Percentiles rank a stretch among this genome's conserved stretches.
Evolutionary conservation across 2,797 vertebrate genomes (phyloP).

Genomic region (Clarias platycephalus): DNA sequence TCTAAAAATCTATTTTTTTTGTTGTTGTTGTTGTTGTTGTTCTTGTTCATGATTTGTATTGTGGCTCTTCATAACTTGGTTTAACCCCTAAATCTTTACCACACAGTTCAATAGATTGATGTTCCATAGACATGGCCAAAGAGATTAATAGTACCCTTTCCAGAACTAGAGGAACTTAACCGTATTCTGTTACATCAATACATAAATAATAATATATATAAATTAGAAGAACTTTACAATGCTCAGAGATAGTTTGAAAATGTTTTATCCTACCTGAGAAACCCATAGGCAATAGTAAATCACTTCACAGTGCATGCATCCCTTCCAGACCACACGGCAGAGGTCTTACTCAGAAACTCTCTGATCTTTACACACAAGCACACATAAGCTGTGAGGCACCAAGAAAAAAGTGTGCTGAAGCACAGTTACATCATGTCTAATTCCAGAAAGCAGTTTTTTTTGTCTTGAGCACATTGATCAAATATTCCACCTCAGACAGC

Average conservation of each 20-base stretch:
- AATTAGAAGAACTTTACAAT: neutral
- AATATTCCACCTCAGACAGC: conserved; percentile 8
- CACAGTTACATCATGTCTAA: conserved; percentile 35
- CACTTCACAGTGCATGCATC: conserved; percentile 4
- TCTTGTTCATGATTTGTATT: neutral
- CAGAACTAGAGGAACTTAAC: neutral
- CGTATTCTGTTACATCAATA: neutral
- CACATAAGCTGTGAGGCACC: conserved; percentile 12
- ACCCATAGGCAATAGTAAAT: conserved; percentile 15
- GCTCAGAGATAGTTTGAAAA: neutral
- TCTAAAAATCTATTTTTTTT: conserved; percentile 27
- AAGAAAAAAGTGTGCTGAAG: conserved; percentile 13
- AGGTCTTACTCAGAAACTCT: neutral
- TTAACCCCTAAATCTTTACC: conserved; percentile 2
- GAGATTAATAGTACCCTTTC: neutral
- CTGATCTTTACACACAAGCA: conserved; percentile 34
- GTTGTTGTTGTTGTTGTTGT: conserved; percentile 11
- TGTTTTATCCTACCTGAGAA: conserved; percentile 41
- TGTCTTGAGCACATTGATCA: neutral
- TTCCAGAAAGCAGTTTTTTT: conserved; percentile 35
- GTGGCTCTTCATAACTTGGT: neutral
- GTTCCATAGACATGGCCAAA: neutral
- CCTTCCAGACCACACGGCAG: neutral
- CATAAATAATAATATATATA: neutral
- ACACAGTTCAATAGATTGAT: neutral